Evolutionary conservation across 2,888 invertebrate species (phyloP), one percentile per base, ranked within the genome.

Genomic region (Eurois occulta): DNA sequence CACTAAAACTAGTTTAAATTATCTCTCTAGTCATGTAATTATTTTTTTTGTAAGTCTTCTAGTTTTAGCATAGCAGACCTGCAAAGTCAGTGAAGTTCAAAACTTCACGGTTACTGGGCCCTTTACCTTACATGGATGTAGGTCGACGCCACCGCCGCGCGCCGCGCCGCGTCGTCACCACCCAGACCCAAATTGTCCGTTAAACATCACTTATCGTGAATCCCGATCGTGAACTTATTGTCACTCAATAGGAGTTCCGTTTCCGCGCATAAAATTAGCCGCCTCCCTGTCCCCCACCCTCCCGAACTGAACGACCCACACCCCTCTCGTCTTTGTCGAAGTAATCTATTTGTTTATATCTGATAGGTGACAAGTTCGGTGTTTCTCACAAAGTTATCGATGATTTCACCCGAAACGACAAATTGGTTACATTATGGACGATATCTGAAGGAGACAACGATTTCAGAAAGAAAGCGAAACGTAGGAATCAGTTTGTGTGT

Each of bases 211-310:
- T 78, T 77, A 84, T 83, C 81, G 48, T 48, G 60, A 75, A 77
- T 78, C 66, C 69, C 71, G 76, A 84, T 85, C 81, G 71, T 78
- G 73, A 84, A 75, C 83, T 86, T 83, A 82, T 79, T 81, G 76
- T 81, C 75, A 71, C 77, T 73, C 78, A 81, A 78, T 78, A 77
- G 74, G 72, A 75, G 75, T 79, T 78, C 72, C 80, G 73, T 83
- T 83, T 81, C 79, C 75, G 73, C 81, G 82, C 86, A 86, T 86
- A 83, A 84, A 81, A 84, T 85, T 78, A 85, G 81, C 72, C 21
- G 64, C 68, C 68, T 73, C 35, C 2, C 24, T 8, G 13, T n/a
- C 18, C 28, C 66, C 32, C 70, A 35, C 60, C 41, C n/a, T 4
- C 43, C 7, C 16, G 11, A 24, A 16, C 46, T n/a, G 35, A 64